Base-by-base conservation (phyloP, 2,888 invertebrate genomes). In the Poecilobothrus nobilitatus region DNA sequence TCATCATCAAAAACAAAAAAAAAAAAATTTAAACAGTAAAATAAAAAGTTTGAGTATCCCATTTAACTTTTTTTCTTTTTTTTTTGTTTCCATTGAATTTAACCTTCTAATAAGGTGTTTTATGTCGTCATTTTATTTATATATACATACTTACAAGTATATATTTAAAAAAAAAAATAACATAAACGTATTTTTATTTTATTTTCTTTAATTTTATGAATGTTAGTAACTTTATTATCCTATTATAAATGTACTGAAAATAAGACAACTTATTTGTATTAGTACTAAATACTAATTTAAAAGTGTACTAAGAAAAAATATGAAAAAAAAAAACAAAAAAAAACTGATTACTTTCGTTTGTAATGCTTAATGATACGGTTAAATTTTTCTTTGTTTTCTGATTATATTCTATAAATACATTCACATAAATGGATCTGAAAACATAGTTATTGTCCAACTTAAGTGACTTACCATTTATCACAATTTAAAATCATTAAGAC, bases 41-140 rank as follows among this genome's bases (percentile, higher is more conserved):
- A 37, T n/a, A n/a, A 10, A 15, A 53, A 53, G 18, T 53, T 53
- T 53, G 15, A 53, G n/a, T 53, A 53, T 53, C n/a, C 53, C 18
- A 53, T 53, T 53, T 53, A 53, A 53, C 53, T 53, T 53, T 18
- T 53, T n/a, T n/a, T n/a, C n/a, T n/a, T n/a, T n/a, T n/a, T n/a
- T n/a, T n/a, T n/a, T n/a, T n/a, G n/a, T n/a, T 53, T 18, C 53
- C 53, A 53, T 53, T 53, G 53, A 53, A 53, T 53, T 53, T 53
- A 53, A 53, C 53, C 53, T 53, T 53, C 53, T 53, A 53, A 53
- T 53, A 53, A 53, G 53, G 53, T 53, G 53, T 53, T 53, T 53
- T 53, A 53, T 53, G 53, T 53, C 53, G 53, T 53, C 53, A 53
- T 6, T 53, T 53, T 53, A n/a, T 18, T 53, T 18, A 1, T 4